Conservation (phyloP, 2,888 invertebrate species). For the Mythimna ferrago region DNA sequence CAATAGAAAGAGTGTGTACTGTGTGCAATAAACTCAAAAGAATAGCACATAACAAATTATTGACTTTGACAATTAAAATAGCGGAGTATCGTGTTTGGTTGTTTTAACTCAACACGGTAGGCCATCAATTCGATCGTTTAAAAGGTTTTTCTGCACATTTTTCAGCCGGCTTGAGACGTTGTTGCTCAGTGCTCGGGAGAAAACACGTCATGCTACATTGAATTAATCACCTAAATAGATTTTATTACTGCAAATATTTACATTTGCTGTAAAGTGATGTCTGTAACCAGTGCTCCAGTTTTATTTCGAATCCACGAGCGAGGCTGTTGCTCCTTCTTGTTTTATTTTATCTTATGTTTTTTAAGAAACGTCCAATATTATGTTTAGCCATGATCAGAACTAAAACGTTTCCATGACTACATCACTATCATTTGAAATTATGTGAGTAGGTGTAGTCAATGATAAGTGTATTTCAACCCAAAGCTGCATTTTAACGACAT, state of each 20-base stretch:
- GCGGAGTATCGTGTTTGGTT: conserved; percentile 44
- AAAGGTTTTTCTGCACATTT: conserved; percentile 66
- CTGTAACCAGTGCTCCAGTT: conserved; percentile 71
- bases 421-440: conserved; percentile 13
- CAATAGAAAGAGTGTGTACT: conserved; percentile 21
- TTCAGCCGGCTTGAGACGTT: conserved; percentile 56
- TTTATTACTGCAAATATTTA: conserved; percentile 86
- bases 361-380: conserved; percentile 48
- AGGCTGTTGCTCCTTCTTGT: conserved; percentile 48
- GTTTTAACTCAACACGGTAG: conserved; percentile 66
- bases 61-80: conserved; percentile 57
- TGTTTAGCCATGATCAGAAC: conserved; percentile 27
- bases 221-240: conserved; percentile 85
- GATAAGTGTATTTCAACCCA: neutral
- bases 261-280: conserved; percentile 78
- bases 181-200: conserved; percentile 61
- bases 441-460: neutral
- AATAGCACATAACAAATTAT: conserved; percentile 58
- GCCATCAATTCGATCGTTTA: conserved; percentile 62
- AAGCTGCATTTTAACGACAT: neutral
- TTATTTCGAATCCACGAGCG: conserved; percentile 63
- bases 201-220: conserved; percentile 78
- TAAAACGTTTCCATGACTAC: conserved; percentile 19
- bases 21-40: conserved; percentile 51
- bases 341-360: conserved; percentile 49